phyloP scores from a whole-genome alignment of 2,113 vertebrate species.

The Platycercus adscitus region DNA sequence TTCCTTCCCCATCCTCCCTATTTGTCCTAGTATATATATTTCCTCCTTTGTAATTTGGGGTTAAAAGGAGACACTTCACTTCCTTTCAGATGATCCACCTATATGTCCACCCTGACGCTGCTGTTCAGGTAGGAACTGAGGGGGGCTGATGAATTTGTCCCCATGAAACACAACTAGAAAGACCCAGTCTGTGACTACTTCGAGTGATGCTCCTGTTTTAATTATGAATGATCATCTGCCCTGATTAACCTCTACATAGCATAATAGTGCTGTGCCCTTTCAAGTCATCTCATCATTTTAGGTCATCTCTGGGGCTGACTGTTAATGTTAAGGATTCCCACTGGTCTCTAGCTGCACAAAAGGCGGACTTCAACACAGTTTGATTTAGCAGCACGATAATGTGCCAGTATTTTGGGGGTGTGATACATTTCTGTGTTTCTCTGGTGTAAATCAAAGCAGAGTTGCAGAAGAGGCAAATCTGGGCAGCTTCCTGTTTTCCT shows the following conservation, averaged over 20 bases:
- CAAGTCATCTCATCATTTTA: not conserved
- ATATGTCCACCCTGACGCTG: not conserved
- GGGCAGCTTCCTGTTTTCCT: not conserved
- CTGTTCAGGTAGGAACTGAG: not conserved
- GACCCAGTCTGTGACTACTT: not conserved
- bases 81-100: not conserved
- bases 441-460: slow-evolving; percentile 24
- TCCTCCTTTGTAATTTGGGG: not conserved
- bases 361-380: not conserved
- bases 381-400: slow-evolving; percentile 22
- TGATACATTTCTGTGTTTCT: not conserved
- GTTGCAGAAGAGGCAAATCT: slow-evolving; percentile 8
- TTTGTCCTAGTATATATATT: not conserved
- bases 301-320: not conserved
- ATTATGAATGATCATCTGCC: not conserved
- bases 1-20: not conserved
- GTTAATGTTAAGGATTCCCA: slow-evolving; percentile 33
- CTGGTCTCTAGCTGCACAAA: not conserved
- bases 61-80: not conserved
- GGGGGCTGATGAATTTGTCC: not conserved
- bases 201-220: not conserved
- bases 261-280: not conserved
- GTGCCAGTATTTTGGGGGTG: not conserved
- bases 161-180: not conserved
- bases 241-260: not conserved